Conservation (phyloP, 2,113 vertebrate genomes). For the Petrocephalus zakoni region DNA sequence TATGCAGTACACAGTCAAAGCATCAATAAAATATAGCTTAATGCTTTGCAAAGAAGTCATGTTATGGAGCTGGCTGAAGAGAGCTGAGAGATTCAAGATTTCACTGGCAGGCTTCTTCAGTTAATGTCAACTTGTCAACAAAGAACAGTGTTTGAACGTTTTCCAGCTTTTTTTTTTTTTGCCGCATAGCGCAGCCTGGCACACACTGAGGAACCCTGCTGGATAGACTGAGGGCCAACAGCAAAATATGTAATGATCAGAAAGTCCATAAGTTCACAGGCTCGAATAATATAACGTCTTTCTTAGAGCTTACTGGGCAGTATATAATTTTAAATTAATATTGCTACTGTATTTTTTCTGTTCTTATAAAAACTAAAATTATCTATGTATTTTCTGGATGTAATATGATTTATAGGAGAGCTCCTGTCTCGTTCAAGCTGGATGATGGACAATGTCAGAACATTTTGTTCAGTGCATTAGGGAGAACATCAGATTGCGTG, state of each 20-base stretch:
- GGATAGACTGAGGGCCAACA: background rate
- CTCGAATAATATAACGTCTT: background rate
- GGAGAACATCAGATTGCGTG: no score
- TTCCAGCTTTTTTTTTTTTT: background rate
- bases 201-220: background rate
- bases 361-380: background rate
- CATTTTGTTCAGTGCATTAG: background rate
- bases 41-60: background rate
- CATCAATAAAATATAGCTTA: conserved; percentile 4
- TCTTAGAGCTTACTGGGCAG: background rate
- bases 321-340: background rate
- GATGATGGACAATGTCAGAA: background rate
- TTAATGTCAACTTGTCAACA: conserved; percentile 4
- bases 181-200: background rate
- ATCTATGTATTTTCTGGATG: background rate
- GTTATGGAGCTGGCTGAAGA: background rate
- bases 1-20: background rate
- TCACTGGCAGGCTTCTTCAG: conserved; percentile 4
- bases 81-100: background rate
- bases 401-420: background rate
- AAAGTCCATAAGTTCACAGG: background rate
- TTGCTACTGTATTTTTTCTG: background rate
- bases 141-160: background rate
- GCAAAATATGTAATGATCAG: background rate
- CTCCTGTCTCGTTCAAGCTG: background rate